phyloP scores from a whole-genome alignment of 1,140 invertebrate species.

The Aricia agestis region DNA sequence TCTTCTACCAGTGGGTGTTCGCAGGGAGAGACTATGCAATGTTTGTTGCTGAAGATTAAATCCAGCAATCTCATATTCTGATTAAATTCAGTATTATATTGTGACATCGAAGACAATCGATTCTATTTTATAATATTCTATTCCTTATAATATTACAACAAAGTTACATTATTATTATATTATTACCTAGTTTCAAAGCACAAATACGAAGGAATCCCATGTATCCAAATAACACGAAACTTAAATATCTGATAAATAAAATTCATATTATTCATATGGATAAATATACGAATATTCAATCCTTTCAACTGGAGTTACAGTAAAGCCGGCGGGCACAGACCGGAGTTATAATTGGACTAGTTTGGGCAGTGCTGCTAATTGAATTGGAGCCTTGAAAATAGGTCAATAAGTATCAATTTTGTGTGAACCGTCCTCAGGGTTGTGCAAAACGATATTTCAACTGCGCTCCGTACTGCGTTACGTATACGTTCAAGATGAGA shows the following conservation, averaged over 20 bases:
- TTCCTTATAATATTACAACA: too few species aligned
- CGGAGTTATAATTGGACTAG: slow-evolving; percentile 8
- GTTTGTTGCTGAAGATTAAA: too few species aligned
- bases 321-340: slow-evolving; percentile 6
- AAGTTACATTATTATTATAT: too few species aligned
- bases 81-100: too few species aligned
- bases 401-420: slow-evolving; percentile 5
- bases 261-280: background rate
- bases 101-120: too few species aligned
- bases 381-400: slow-evolving; percentile 5
- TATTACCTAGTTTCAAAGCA: too few species aligned
- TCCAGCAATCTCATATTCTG: too few species aligned
- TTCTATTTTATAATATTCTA: too few species aligned
- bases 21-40: too few species aligned
- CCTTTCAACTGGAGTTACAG: slow-evolving; percentile 7
- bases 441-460: background rate
- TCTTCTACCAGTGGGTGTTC: too few species aligned
- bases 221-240: background rate
- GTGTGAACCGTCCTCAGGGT: background rate
- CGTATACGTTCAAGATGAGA: background rate
- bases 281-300: slow-evolving; percentile 3
- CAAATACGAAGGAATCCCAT: too few species aligned
- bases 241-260: background rate
- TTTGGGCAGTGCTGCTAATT: background rate
- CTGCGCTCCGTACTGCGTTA: background rate